phyloP scores from a whole-genome alignment of 2,113 vertebrate species.

The Emydura subglobosa region DNA sequence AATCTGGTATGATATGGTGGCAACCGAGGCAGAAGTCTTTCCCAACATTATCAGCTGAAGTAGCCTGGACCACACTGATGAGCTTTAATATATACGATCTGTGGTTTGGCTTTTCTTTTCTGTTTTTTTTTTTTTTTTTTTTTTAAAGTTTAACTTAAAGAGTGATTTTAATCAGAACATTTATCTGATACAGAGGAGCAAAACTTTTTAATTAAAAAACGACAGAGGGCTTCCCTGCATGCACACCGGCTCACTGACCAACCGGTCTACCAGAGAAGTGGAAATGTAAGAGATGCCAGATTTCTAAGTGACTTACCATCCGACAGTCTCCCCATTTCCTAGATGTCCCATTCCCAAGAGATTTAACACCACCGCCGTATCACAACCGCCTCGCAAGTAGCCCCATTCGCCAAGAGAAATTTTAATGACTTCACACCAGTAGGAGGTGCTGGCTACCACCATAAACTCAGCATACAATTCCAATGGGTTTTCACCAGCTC shows the following conservation, averaged over 20 bases:
- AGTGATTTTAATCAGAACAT: slow-evolving; percentile 20
- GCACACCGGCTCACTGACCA: not conserved
- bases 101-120: not conserved
- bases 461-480: fast-evolving
- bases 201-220: slow-evolving; percentile 61
- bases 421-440: slow-evolving; percentile 7
- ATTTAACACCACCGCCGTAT: not conserved
- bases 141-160: not conserved
- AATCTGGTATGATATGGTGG: not conserved
- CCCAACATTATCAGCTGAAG: slow-evolving; percentile 46
- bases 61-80: not conserved
- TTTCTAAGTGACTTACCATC: not conserved
- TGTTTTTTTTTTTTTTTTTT: no score
- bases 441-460: not conserved
- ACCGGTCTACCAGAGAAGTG: not conserved
- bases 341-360: not conserved
- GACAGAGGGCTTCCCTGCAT: slow-evolving; percentile 39
- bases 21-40: slow-evolving; percentile 18
- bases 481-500: not conserved
- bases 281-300: slow-evolving; percentile 34
- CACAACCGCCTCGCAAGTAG: not conserved
- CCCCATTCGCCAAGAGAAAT: not conserved
- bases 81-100: not conserved
- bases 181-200: not conserved
- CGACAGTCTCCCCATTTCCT: not conserved